phyloP scores from a whole-genome alignment of 2,888 invertebrate species.

The Schizotus pectinicornis region DNA sequence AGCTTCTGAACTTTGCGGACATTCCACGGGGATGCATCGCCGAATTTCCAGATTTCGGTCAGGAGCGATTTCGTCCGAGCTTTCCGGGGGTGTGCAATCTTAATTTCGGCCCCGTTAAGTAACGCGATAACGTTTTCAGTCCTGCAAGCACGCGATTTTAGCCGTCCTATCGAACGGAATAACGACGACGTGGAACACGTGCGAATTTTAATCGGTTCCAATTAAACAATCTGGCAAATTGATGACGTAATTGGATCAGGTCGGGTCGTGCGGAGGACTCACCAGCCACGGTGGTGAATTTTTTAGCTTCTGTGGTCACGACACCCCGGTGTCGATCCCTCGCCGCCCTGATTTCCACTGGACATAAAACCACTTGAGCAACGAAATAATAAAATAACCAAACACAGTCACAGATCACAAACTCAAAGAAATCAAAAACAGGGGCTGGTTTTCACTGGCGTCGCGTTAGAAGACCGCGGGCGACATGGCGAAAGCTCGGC shows the following conservation, averaged over 20 bases:
- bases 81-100: too few relatives aligned
- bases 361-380: conserved; percentile 19
- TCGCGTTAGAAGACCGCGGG: neutral
- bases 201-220: neutral
- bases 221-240: neutral
- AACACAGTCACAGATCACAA: conserved; percentile 28
- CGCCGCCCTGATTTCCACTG: conserved; percentile 32
- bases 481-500: too few relatives aligned
- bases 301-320: conserved; percentile 42
- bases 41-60: too few relatives aligned
- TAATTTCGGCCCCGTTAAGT: too few relatives aligned
- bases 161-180: too few relatives aligned
- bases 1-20: neutral
- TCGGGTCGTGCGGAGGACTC: conserved; percentile 35
- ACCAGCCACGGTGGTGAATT: conserved; percentile 52
- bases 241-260: neutral
- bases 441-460: neutral
- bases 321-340: conserved; percentile 46
- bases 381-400: conserved; percentile 26
- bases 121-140: neutral
- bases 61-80: too few relatives aligned
- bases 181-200: neutral
- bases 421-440: conserved; percentile 8
- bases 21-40: neutral
- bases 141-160: neutral